Conservation (phyloP, 1,140 invertebrate genomes). For the Lasioglossum albipes region DNA sequence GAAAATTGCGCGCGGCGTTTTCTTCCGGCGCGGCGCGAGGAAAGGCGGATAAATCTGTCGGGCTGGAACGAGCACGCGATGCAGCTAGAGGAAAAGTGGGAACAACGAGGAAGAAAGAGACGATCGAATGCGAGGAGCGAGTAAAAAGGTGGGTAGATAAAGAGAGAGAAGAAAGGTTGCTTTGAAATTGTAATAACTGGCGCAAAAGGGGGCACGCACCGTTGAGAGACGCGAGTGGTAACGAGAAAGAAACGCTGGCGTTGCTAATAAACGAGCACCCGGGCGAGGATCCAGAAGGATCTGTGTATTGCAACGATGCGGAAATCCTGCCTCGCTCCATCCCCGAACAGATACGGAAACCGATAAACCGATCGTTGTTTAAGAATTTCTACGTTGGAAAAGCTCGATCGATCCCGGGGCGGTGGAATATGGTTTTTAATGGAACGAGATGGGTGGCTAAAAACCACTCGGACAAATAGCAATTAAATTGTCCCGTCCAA, state of each 20-base stretch:
- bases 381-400: too few species aligned
- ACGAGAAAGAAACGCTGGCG: not conserved
- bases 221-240: not conserved
- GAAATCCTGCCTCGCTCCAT: too few species aligned
- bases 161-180: not conserved
- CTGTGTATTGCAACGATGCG: too few species aligned
- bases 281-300: too few species aligned
- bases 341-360: too few species aligned
- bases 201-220: too few species aligned
- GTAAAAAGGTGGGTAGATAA: not conserved
- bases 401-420: not conserved
- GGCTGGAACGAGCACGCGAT: not conserved
- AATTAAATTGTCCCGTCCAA: slow-evolving; percentile 8
- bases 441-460: not conserved
- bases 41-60: not conserved
- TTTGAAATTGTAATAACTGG: not conserved
- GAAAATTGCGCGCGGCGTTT: slow-evolving; percentile 16
- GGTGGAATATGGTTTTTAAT: not conserved
- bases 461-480: not conserved
- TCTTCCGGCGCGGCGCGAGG: not conserved
- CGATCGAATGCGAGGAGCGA: too few species aligned
- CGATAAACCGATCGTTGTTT: too few species aligned
- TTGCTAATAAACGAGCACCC: too few species aligned
- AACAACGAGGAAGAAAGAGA: not conserved
- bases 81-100: not conserved